Evolutionary conservation across 64 coral and sea anemone genomes (phyloP).

Genomic region (Orbicella faveolata): DNA sequence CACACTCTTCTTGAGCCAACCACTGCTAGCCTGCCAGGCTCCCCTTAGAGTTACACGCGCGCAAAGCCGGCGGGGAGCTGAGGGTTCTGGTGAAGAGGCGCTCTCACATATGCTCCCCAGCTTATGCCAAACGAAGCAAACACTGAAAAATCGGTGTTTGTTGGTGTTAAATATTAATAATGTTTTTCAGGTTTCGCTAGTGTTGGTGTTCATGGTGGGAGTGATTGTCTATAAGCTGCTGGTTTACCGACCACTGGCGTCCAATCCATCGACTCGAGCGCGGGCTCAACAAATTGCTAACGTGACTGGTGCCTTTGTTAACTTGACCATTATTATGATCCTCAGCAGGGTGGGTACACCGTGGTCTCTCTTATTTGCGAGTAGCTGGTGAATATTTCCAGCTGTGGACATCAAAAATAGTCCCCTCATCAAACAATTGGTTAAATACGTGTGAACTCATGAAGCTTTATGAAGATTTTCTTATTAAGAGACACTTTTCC

Average conservation of each 20-base stretch:
- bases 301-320: conserved; percentile 92
- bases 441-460: too few species aligned
- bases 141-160: background rate
- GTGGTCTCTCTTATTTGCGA: background rate
- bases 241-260: conserved; percentile 90
- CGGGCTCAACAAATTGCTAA: conserved; percentile 96
- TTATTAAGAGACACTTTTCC: too few species aligned
- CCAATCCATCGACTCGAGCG: conserved; percentile 77
- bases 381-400: too few species aligned
- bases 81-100: too few species aligned
- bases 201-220: conserved; percentile 99
- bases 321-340: conserved; percentile 99
- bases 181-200: conserved; percentile 80
- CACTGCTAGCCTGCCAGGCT: too few species aligned
- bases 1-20: too few species aligned
- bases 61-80: too few species aligned
- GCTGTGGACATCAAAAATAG: background rate
- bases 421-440: too few species aligned
- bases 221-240: conserved; percentile 98
- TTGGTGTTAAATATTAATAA: background rate
- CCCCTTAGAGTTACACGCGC: too few species aligned
- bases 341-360: conserved; percentile 83
- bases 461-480: too few species aligned
- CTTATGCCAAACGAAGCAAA: background rate
- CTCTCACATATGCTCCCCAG: too few species aligned